Evolutionary conservation across 2,888 invertebrate species (phyloP), one percentile per base, ranked within the genome.

Genomic region (Odontothrips loti): DNA sequence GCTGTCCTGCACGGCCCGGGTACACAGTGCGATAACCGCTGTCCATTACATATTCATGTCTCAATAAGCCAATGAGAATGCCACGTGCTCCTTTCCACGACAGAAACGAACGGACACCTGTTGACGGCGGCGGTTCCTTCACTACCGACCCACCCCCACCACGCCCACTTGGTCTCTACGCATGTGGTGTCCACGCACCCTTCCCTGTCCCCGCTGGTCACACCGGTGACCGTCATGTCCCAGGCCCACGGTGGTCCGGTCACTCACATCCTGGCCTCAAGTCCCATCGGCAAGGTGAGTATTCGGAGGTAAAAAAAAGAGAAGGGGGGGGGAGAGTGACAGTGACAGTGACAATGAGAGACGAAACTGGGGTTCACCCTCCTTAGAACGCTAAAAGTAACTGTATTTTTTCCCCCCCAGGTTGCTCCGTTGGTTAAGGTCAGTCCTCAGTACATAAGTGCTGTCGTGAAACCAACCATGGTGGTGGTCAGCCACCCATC

Each of bases 201-300:
- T 12, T 75, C 68, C 27, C 27, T 75, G 12, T 75, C 68, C 12
- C 27, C 68, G 23, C 23, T 75, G 68, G 68, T 75, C 68, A 75
- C 68, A 17, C 87, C 87, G 43, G 87, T 88, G 86, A 87, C 88
- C 29, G 92, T 93, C 68, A 92, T 93, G 82, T 92, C 92, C 29
- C 92, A 91, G 86, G 34, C 34, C 34, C 34, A 43, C 34, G 90
- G 91, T 29, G 88, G 86, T 84, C 88, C 88, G 83, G 88, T 90
- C 83, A 89, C 92, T 83, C 93, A 93, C 85, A 90, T 94, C 84
- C 89, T 94, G 83, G 90, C 91, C 27, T 9, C 68, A 4, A 75
- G 27, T 4, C 23, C 23, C 68, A 75, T 75, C 23, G 68, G 68
- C 68, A 75, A 75, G 27, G 68, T 75, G 68, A 75, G 68, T 68